These are phyloP conservation scores for Odontophorus gujanensis DNA, from an alignment of 2,113 vertebrate species.

Conservation along the genomic window DNA sequence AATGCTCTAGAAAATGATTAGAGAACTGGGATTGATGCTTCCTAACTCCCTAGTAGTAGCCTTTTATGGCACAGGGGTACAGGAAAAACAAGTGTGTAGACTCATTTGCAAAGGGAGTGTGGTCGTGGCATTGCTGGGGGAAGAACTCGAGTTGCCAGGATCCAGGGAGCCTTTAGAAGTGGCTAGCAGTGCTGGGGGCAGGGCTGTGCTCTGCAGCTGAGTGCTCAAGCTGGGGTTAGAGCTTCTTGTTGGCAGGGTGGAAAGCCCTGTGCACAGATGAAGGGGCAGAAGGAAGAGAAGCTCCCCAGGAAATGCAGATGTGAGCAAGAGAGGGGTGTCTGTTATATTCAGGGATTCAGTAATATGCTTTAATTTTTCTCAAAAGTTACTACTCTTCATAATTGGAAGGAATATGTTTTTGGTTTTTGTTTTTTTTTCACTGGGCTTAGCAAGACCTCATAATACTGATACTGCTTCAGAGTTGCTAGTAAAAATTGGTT, in stretches of 20 bases:
- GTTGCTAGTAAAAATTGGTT: background rate
- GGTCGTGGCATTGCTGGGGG: background rate
- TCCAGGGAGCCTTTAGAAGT: background rate
- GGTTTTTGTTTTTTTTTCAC: background rate
- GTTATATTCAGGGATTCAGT: background rate
- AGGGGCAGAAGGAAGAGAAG: background rate
- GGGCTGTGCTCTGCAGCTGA: accelerated
- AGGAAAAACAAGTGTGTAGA: background rate
- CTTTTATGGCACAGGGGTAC: background rate
- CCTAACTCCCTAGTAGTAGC: background rate
- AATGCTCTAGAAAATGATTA: background rate
- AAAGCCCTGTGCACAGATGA: background rate
- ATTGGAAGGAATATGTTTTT: background rate
- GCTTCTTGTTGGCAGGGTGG: background rate
- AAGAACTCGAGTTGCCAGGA: accelerated
- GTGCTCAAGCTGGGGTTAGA: too few relatives aligned
- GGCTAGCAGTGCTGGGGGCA: too few relatives aligned
- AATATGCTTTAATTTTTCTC: background rate
- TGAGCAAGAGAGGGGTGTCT: background rate
- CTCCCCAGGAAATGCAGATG: background rate
- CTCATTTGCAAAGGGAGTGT: background rate
- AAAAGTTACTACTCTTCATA: background rate
- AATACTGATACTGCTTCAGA: background rate
- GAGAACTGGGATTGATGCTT: background rate
- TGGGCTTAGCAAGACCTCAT: background rate